These are phyloP conservation scores for Hormaphis cornu DNA, from an alignment of 1,140 invertebrate genomes.

Conservation along the genomic window DNA sequence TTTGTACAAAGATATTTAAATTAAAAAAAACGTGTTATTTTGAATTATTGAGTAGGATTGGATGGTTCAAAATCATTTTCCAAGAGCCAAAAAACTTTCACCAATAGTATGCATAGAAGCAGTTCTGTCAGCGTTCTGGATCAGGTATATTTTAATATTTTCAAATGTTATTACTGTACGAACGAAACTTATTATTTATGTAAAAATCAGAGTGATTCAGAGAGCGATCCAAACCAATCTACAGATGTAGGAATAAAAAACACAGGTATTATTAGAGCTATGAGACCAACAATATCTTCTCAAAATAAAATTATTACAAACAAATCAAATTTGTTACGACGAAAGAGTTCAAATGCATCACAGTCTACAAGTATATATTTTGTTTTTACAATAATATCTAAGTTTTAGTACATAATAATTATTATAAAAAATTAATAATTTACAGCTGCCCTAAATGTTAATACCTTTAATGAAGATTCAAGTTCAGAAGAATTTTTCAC, in stretches of 20 bases:
- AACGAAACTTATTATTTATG: neutral
- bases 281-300: conserved; percentile 68
- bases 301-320: conserved; percentile 54
- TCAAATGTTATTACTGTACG: neutral
- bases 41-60: neutral
- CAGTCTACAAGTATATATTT: conserved; percentile 20
- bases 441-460: conserved; percentile 54
- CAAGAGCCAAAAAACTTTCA: neutral
- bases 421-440: too few species aligned
- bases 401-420: neutral
- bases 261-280: conserved; percentile 42
- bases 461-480: conserved; percentile 59
- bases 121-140: neutral
- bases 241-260: neutral
- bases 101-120: neutral
- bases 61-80: neutral
- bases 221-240: neutral
- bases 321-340: conserved; percentile 13
- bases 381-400: neutral
- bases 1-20: too few species aligned
- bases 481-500: conserved; percentile 55
- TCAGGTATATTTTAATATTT: conserved; percentile 1
- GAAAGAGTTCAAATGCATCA: neutral
- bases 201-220: conserved; percentile 8
- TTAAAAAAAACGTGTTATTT: neutral